A percentile compares a stretch with the other conserved stretches of the same genome.
These are phyloP conservation scores for Drosophila paucipuncta DNA, from an alignment of 2,888 invertebrate species.

Conservation along the genomic window DNA sequence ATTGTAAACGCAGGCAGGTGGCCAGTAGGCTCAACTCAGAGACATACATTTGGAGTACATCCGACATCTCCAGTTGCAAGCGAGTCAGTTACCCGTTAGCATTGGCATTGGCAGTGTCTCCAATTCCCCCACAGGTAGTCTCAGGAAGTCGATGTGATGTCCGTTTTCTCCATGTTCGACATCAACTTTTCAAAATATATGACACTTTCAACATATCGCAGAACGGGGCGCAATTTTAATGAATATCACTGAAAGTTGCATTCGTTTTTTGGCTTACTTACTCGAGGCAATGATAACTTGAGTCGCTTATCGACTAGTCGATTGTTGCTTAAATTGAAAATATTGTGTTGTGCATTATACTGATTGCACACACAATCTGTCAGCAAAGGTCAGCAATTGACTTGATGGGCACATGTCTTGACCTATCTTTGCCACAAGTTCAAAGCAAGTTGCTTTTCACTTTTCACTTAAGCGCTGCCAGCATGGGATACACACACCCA, in stretches of 20 bases:
- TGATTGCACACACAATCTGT: background rate
- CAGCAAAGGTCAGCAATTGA: conserved; percentile 52
- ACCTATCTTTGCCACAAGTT: conserved; percentile 45
- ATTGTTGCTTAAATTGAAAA: background rate
- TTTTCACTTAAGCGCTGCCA: conserved; percentile 30
- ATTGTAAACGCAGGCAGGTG: background rate
- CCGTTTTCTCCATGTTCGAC: conserved; percentile 15
- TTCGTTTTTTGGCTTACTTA: conserved; percentile 14
- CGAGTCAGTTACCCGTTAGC: conserved; percentile 20
- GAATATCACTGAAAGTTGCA: conserved; percentile 5
- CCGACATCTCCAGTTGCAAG: conserved; percentile 21
- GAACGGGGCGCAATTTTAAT: conserved; percentile 22
- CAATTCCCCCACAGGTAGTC: conserved; percentile 4
- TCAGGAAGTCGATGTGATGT: background rate
- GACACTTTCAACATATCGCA: conserved; percentile 11
- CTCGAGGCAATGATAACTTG: conserved; percentile 14
- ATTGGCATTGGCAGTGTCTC: conserved; percentile 13
- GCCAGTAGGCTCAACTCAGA: conserved; percentile 18
- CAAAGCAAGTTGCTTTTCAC: conserved; percentile 25
- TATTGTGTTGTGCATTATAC: background rate
- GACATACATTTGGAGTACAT: background rate
- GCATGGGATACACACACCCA: background rate
- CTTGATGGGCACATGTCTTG: conserved; percentile 48
- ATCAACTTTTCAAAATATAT: conserved; percentile 21
- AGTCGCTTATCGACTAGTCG: conserved; percentile 31